These are phyloP conservation scores for Isurus oxyrinchus DNA, from an alignment of 2,113 vertebrate genomes.

Conservation along the genomic window DNA sequence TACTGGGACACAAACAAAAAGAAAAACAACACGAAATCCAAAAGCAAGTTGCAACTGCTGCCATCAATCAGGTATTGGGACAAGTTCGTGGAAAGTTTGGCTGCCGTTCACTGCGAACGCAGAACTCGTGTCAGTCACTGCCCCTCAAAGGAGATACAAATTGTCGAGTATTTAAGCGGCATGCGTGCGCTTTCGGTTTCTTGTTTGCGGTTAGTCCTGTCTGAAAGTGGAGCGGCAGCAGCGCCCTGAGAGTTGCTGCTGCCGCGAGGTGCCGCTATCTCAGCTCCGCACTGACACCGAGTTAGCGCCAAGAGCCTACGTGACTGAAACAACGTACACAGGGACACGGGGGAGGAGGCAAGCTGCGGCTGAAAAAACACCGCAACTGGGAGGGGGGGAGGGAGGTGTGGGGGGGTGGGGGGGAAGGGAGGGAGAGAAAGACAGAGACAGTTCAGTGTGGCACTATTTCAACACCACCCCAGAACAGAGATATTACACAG, in stretches of 20 bases:
- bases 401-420: background rate
- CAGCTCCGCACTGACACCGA: background rate
- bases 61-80: background rate
- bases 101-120: background rate
- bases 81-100: background rate
- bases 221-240: background rate
- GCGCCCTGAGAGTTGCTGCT: background rate
- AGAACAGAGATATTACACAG: background rate
- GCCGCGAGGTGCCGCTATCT: background rate
- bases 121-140: background rate
- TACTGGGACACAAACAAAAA: background rate
- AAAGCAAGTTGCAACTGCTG: background rate
- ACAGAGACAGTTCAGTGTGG: background rate
- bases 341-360: background rate
- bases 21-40: background rate
- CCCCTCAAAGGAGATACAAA: background rate
- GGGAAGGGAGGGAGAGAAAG: background rate
- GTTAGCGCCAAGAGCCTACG: background rate
- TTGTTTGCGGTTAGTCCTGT: background rate
- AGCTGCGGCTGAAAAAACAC: background rate
- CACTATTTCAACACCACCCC: background rate
- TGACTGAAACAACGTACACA: constrained; percentile 17
- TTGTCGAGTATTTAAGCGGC: background rate
- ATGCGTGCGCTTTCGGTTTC: background rate
- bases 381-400: background rate